Conservation (phyloP, 2,113 vertebrate genomes). For the Oreochromis aureus region DNA sequence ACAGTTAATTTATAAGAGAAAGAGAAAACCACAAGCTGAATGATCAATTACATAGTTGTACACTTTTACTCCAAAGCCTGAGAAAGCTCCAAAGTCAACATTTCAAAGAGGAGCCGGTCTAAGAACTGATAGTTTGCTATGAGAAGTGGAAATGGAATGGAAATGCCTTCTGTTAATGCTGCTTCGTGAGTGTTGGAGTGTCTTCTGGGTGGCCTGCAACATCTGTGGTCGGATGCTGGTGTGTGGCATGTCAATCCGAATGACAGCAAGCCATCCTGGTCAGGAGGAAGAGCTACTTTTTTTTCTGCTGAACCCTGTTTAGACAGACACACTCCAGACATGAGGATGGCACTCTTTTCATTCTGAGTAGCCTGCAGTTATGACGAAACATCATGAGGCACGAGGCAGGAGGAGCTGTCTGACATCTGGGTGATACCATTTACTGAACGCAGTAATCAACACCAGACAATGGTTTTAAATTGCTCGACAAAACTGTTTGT, state of each 20-base stretch:
- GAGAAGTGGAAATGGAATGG: constrained; percentile 17
- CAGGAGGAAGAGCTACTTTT: constrained; percentile 2
- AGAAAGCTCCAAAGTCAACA: constrained; percentile 20
- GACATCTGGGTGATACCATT: constrained; percentile 36
- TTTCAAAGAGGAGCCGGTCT: background rate
- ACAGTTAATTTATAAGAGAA: background rate
- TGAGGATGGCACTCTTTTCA: constrained; percentile 11
- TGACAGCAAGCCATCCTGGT: constrained; percentile 20
- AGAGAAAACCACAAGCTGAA: constrained; percentile 2
- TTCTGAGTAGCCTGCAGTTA: background rate
- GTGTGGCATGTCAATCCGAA: constrained; percentile 23
- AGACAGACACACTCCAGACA: constrained; percentile 33
- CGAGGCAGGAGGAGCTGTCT: background rate
- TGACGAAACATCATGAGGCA: background rate
- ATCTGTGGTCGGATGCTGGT: constrained; percentile 29
- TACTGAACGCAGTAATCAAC: constrained; percentile 32
- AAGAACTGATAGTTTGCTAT: background rate
- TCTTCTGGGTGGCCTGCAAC: constrained; percentile 57
- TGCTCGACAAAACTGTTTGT: constrained; percentile 25
- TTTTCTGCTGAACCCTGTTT: background rate
- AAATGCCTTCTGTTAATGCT: background rate
- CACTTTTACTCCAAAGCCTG: background rate
- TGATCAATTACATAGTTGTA: background rate
- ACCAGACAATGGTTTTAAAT: constrained; percentile 27
- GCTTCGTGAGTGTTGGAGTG: constrained; percentile 2